phyloP scores from a whole-genome alignment of 2,797 vertebrate genomes.

The Dendrocincla fuliginosa region DNA sequence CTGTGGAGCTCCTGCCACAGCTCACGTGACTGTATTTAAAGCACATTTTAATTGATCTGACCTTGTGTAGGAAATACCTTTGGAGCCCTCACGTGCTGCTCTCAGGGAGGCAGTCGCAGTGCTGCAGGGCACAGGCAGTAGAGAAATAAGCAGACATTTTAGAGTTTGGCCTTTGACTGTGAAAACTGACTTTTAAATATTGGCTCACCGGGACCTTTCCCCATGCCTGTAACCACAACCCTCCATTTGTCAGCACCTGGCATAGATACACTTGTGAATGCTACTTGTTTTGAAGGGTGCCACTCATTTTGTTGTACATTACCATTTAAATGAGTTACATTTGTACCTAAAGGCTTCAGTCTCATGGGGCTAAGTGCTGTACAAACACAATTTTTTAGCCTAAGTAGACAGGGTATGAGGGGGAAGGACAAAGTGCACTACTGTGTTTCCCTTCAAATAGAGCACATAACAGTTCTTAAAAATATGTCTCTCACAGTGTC shows the following conservation, averaged over 20 bases:
- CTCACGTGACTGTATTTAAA: not conserved
- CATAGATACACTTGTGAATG: not conserved
- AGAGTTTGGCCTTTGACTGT: conserved; percentile 16
- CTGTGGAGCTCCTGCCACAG: not conserved
- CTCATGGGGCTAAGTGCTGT: conserved; percentile 15
- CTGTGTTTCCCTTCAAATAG: not conserved
- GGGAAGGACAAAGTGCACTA: not conserved
- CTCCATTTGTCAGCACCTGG: conserved; percentile 25
- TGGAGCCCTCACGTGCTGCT: not conserved
- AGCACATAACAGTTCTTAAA: not conserved
- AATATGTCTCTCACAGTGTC: not conserved
- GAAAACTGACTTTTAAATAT: conserved; percentile 29
- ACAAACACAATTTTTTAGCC: conserved; percentile 32
- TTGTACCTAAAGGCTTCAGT: conserved; percentile 36
- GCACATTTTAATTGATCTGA: conserved; percentile 46
- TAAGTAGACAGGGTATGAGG: not conserved
- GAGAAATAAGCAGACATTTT: not conserved
- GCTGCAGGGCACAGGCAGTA: not conserved
- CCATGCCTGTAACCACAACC: not conserved
- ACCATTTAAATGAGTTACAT: conserved; percentile 62
- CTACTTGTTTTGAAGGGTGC: conserved; percentile 39
- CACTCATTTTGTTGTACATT: conserved; percentile 55
- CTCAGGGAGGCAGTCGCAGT: not conserved
- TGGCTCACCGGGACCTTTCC: not conserved
- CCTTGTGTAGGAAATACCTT: conserved; percentile 29